Evolutionary conservation across 2,797 vertebrate genomes (phyloP).

Genomic region (Discoglossus pictus): DNA sequence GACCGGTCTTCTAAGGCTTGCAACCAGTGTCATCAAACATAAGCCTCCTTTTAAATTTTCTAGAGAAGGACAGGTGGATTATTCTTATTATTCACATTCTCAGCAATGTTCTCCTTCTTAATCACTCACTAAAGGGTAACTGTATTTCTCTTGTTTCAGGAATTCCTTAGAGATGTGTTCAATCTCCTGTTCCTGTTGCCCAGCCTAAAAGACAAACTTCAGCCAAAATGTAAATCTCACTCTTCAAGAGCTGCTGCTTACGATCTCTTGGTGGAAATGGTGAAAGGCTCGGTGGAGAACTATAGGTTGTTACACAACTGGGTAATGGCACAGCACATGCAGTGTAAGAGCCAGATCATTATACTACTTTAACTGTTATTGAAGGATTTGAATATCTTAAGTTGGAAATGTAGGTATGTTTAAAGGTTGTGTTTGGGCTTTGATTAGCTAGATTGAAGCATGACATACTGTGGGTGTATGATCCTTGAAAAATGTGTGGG

Average conservation of each 20-base stretch:
- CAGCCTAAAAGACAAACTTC: constrained; percentile 90
- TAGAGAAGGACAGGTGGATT: constrained; percentile 83
- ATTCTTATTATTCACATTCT: not conserved
- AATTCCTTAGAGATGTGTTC: constrained; percentile 94
- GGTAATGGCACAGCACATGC: constrained; percentile 99
- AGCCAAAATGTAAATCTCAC: constrained; percentile 97
- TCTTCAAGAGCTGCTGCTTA: constrained; percentile 95
- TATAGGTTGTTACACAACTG: constrained; percentile 97
- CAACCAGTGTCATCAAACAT: constrained; percentile 96
- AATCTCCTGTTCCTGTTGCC: constrained; percentile 95
- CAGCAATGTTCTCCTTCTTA: not conserved
- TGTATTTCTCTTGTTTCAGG: constrained; percentile 67
- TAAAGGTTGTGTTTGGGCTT: too few species aligned
- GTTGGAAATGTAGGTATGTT: too few species aligned
- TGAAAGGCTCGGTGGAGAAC: constrained; percentile 95
- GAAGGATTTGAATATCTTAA: not conserved
- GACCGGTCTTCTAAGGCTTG: constrained; percentile 88
- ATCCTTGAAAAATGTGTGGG: too few species aligned
- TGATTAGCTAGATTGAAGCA: too few species aligned
- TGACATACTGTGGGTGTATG: too few species aligned
- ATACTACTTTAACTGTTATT: not conserved
- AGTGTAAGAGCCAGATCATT: constrained; percentile 76
- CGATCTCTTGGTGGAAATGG: constrained; percentile 94
- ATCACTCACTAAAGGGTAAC: not conserved
- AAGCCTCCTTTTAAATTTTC: constrained; percentile 98